Base-by-base conservation (phyloP, 2,113 vertebrate species). In the Tachycineta bicolor region DNA sequence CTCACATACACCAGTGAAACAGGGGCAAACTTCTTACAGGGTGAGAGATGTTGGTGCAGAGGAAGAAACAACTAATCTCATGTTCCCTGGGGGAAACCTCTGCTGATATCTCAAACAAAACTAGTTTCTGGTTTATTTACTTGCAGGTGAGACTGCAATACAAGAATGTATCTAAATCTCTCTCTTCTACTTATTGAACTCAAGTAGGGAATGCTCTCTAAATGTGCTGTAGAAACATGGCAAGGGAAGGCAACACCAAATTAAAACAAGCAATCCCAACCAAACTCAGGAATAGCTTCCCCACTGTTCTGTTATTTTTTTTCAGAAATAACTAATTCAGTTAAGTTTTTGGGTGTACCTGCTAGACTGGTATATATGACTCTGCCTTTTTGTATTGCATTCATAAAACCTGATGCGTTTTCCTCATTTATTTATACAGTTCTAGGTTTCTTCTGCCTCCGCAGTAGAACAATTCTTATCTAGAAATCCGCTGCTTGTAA, bases 321-420 rank as follows among this genome's bases (percentile, higher is more conserved):
- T 55, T 37, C 33, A 41, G 24, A 20, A 86, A 47, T 39, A 86
- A 86, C 17, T 37, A 17, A 25, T 65, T 77, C 37, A 25, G n/a
- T 13, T 74, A 41, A 67, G 10, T 5, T 74, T 80, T 31, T n/a
- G 52, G 14, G 65, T 34, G 14, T 47, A 37, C 18, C 37, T 80
- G 37, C 60, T 75, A 79, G 20, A 31, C 53, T 0, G 1, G 37
- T 34, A 53, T 12, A 49, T 5, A 52, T 0, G 2, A 7, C 21
- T 33, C 8, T 11, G 17, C 43, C 39, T 47, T 90, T 73, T 5
- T 28, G 9, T 24, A 67, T 6, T 39, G 53, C 12, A 6, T 65
- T 55, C 31, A 26, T 37, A 87, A 83, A 74, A 62, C 10, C 50
- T 59, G 68, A 65, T 33, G 49, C 3, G 3, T 80, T 92, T 49